Base-by-base conservation (phyloP, 2,888 invertebrate genomes). In the Macroteleia sp. region DNA sequence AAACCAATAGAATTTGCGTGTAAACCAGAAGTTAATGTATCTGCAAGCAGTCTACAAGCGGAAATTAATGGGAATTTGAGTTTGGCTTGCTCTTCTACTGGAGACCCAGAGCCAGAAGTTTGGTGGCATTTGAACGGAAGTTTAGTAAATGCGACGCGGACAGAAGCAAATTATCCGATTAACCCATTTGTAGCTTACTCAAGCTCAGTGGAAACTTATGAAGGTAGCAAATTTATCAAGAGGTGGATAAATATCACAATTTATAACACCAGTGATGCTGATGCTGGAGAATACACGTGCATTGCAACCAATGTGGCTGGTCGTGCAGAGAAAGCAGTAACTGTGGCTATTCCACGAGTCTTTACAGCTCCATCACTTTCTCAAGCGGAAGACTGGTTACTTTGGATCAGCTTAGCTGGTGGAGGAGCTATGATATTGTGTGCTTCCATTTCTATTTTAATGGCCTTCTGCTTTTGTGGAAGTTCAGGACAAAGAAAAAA, bases 271-370 rank as follows among this genome's bases (percentile, higher is more conserved):
- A 96, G 95, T 81, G 96, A 95, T 86, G 93, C 94, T 48, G 96
- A 97, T 88, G 95, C 96, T 1, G 97, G 97, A 1, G 95, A 96
- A 82, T 97, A 97, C 92, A 94, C 95, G 62, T 98, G 98, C 91
- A 93, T 94, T 83, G 96, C 96, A 0, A 94, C 93, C 84, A 97
- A 96, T 92, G 89, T 93, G 19, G 91, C 90, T 4, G 94, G 94
- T 0, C 86, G 90, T 1, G 91, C 92, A 0, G 91, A 92, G 14
- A 92, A 93, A 67, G 93, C 93, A 46, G 92, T 93, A 0, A 94
- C 93, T 81, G 92, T 95, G 14, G 94, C 94, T 71, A 91, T 95
- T 56, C 95, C 95, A 14, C 94, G 95, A 85, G 94, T 95, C 32
- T 94, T 95, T 59, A 95, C 95, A 9, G 96, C 96, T 3, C 96